A percentile compares a stretch with the other conserved stretches of the same genome.
Conservation (phyloP, 1,140 invertebrate genomes). For the Drosophila nasuta region DNA sequence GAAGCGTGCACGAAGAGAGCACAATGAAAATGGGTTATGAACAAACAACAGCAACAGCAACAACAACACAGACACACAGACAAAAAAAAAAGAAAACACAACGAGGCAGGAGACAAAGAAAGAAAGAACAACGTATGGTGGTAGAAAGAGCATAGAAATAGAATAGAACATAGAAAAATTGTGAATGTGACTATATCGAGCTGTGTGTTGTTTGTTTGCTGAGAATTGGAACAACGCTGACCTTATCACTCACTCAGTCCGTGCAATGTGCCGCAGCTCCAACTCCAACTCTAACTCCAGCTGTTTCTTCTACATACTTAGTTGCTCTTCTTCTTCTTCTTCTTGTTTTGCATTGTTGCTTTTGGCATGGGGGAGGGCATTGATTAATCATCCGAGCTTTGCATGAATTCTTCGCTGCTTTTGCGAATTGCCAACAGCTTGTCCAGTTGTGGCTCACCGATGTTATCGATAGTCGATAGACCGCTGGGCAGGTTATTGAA, state of each 20-base stretch:
- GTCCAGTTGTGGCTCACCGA: background rate
- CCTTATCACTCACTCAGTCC: conserved; percentile 59
- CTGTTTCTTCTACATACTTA: conserved; percentile 18
- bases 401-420: conserved; percentile 60
- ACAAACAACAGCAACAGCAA: conserved; percentile 37
- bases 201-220: background rate
- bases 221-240: conserved; percentile 69
- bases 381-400: conserved; percentile 77
- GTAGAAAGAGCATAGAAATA: conserved; percentile 25
- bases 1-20: conserved; percentile 67
- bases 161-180: conserved; percentile 11
- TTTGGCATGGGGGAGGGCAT: conserved; percentile 43
- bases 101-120: background rate
- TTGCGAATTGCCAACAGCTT: conserved; percentile 25
- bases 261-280: conserved; percentile 10
- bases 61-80: background rate
- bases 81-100: conserved; percentile 30
- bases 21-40: conserved; percentile 72
- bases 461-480: conserved; percentile 64
- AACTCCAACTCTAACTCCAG: conserved; percentile 7
- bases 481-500: conserved; percentile 70
- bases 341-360: conserved; percentile 4
- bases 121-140: conserved; percentile 2
- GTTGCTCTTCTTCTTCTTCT: conserved; percentile 20
- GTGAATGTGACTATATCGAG: conserved; percentile 28